Percentiles rank a stretch among this genome's conserved stretches.
phyloP scores from a whole-genome alignment of 2,888 invertebrate genomes.

The Smittia aterrima region DNA sequence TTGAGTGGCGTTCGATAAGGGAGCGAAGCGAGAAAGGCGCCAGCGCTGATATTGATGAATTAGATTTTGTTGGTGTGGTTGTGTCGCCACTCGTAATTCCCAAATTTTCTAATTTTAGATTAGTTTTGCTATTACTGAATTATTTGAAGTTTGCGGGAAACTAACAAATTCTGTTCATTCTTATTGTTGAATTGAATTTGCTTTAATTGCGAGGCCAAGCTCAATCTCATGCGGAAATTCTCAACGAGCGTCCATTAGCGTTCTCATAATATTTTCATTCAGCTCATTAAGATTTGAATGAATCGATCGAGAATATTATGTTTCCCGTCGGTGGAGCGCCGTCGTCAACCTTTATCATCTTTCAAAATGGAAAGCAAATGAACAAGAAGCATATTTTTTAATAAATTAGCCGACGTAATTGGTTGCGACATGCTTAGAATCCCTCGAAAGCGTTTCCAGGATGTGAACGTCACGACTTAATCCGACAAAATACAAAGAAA shows the following conservation, averaged over 20 bases:
- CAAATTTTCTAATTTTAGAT: too few species aligned
- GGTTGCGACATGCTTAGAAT: constrained; percentile 1
- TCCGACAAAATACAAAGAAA: background rate
- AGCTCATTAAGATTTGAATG: constrained; percentile 10
- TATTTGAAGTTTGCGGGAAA: too few species aligned
- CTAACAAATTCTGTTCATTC: too few species aligned
- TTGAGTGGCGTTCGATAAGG: background rate
- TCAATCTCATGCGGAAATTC: too few species aligned
- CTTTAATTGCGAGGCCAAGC: background rate
- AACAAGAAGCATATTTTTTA: background rate
- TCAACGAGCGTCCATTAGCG: background rate
- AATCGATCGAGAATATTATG: background rate
- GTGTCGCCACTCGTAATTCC: too few species aligned
- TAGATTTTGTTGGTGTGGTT: too few species aligned
- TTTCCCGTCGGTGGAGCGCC: background rate
- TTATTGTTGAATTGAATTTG: background rate
- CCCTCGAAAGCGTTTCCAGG: background rate
- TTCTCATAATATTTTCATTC: constrained; percentile 1
- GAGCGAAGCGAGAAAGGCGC: constrained; percentile 8
- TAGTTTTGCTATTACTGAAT: too few species aligned
- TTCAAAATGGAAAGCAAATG: background rate
- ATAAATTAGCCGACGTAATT: constrained; percentile 11
- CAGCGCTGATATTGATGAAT: constrained; percentile 4
- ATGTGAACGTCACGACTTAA: constrained; percentile 3
- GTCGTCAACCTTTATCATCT: background rate